Base-by-base conservation (phyloP, 2,797 vertebrate species). In the Melanotaenia parkinsoni region DNA sequence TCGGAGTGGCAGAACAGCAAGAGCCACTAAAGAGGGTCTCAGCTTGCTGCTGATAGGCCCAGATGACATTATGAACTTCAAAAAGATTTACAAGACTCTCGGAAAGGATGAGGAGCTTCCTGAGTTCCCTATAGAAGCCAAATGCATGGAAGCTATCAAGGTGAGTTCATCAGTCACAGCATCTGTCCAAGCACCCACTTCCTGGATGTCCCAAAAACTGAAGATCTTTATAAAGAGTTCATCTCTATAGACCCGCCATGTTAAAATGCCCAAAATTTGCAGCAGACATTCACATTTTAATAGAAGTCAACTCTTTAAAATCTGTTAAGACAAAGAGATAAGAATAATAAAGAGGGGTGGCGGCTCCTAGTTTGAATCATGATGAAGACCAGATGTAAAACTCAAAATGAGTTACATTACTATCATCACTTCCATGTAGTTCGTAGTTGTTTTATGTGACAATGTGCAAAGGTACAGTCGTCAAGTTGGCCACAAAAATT, bases 1-100 rank as follows among this genome's bases (percentile, higher is more conserved):
- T 87, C 95, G 97, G 12, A 99, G 98, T 0, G 98, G 98, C 62
- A 93, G 98, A 38, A 99, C 98, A 1, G 98, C 98, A 5, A 95
- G 98, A 76, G 98, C 96, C 26, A 86, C 96, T 56, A 96, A 81
- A 5, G 95, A 97, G 67, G 98, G 98, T 70, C 96, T 99, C 33
- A 97, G 96, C 84, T 86, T 99, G 56, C 89, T 99, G 85, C 89
- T 99, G 8, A 93, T 98, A 0, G 96, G 97, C 4, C 98, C 98
- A 1, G 96, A 96, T 1, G 98, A 99, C 81, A 73, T 98, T 87
- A 90, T 98, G 62, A 96, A 97, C 88, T 99, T 96, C 77, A 97
- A 90, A 83, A 98, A 96, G 87, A 99, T 99, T 81, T 98, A 95
- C 87, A 96, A 91, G 83, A 95, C 95, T 0, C 82, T 99, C 30